These are phyloP conservation scores for Takifugu bimaculatus DNA, from an alignment of 2,113 vertebrate genomes.

Conservation along the genomic window DNA sequence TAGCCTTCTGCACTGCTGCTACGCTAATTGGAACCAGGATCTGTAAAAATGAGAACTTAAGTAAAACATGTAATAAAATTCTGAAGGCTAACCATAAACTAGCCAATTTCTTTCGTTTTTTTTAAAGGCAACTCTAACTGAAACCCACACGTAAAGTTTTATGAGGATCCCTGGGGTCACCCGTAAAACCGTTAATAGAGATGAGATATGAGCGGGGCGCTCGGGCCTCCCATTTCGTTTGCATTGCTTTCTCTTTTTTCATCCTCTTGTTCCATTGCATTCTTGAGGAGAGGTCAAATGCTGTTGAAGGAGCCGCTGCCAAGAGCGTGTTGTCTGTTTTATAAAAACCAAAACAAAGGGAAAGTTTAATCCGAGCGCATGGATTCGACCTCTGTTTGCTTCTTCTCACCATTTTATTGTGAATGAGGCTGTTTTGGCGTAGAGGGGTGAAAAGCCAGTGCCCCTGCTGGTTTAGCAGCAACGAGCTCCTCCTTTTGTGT, in stretches of 20 bases:
- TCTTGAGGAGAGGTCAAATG: constrained; percentile 74
- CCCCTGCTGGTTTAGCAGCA: constrained; percentile 62
- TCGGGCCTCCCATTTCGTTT: constrained; percentile 80
- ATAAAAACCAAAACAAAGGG: constrained; percentile 24
- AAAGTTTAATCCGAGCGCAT: constrained; percentile 32
- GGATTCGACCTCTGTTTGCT: constrained; percentile 14
- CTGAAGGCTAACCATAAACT: constrained; percentile 82
- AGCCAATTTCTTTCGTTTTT: constrained; percentile 82
- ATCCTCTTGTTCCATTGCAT: constrained; percentile 60
- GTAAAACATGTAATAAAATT: constrained; percentile 85
- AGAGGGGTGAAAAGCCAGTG: constrained; percentile 49
- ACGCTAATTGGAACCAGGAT: constrained; percentile 83
- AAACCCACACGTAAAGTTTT: constrained; percentile 81
- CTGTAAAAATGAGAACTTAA: constrained; percentile 81
- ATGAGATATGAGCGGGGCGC: constrained; percentile 79
- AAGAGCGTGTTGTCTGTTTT: constrained; percentile 34
- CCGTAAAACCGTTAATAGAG: constrained; percentile 83
- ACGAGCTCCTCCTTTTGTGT: constrained; percentile 33
- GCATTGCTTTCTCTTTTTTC: constrained; percentile 49
- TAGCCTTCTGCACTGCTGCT: constrained; percentile 62
- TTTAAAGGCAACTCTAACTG: constrained; percentile 72
- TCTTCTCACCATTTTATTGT: neutral
- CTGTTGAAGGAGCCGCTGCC: constrained; percentile 56
- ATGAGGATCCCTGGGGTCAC: constrained; percentile 81
- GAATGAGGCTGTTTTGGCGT: constrained; percentile 16